Evolutionary conservation across 2,797 vertebrate genomes (phyloP).

Genomic region (Menidia menidia): DNA sequence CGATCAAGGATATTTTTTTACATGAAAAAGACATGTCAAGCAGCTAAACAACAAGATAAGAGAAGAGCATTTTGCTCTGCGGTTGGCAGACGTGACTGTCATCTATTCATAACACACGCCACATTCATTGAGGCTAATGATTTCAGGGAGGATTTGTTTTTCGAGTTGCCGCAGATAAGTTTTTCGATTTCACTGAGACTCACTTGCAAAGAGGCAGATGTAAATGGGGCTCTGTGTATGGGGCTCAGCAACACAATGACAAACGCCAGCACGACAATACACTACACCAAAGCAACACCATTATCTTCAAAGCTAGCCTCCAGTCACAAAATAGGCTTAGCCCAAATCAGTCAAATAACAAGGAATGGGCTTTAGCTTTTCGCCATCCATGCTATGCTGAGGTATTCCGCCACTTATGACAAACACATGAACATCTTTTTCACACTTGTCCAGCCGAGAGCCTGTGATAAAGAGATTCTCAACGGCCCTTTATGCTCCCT

Average conservation of each 20-base stretch:
- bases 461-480: neutral
- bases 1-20: neutral
- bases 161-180: neutral
- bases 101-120: neutral
- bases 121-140: neutral
- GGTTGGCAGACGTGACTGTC: neutral
- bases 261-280: neutral
- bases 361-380: neutral
- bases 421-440: neutral
- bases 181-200: neutral
- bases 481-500: neutral
- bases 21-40: neutral
- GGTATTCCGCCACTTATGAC: neutral
- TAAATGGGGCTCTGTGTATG: neutral
- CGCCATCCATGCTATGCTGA: neutral
- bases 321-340: neutral
- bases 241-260: neutral
- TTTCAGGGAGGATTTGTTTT: neutral
- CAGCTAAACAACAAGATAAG: neutral
- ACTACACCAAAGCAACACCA: neutral
- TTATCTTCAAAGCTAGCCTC: neutral
- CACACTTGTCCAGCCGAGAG: neutral
- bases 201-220: neutral
- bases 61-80: neutral
- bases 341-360: neutral